Percentiles rank a stretch among this genome's conserved stretches.
phyloP scores from a whole-genome alignment of 2,113 vertebrate genomes.

The Eulemur rufifrons region DNA sequence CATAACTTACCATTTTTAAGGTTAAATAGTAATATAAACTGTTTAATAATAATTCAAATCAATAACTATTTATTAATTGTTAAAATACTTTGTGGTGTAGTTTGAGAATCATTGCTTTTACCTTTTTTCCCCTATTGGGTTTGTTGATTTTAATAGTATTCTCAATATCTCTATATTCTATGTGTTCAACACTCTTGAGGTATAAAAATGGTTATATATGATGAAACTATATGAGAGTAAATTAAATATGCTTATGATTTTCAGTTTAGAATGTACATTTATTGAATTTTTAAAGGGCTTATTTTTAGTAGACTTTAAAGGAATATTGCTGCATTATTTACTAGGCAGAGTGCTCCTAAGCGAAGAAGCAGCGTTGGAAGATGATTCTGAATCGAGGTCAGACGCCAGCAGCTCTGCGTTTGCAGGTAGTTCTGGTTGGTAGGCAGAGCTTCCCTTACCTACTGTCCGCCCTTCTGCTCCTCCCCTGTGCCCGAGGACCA shows the following conservation, averaged over 20 bases:
- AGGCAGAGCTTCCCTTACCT: neutral
- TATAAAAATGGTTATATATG: fast-evolving
- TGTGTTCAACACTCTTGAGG: neutral
- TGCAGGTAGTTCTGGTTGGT: conserved; percentile 84
- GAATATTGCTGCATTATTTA: conserved; percentile 35
- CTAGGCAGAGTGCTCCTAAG: conserved; percentile 93
- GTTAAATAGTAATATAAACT: neutral
- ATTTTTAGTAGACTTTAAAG: neutral
- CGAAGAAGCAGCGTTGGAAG: conserved; percentile 94
- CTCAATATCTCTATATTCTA: neutral
- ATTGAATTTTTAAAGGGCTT: neutral
- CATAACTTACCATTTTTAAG: neutral
- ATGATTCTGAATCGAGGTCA: conserved; percentile 91
- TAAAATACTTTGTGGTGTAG: neutral
- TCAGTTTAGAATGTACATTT: neutral
- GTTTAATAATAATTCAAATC: neutral
- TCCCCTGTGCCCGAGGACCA: too few species aligned
- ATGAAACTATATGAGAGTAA: neutral
- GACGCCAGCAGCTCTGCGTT: conserved; percentile 90
- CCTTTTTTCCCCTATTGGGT: neutral
- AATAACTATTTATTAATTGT: neutral
- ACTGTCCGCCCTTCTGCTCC: fast-evolving
- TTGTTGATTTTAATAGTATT: neutral
- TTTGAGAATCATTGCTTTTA: neutral
- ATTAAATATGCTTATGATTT: neutral